Conservation (phyloP, 2,888 invertebrate genomes). For the Piscicola geometra region DNA sequence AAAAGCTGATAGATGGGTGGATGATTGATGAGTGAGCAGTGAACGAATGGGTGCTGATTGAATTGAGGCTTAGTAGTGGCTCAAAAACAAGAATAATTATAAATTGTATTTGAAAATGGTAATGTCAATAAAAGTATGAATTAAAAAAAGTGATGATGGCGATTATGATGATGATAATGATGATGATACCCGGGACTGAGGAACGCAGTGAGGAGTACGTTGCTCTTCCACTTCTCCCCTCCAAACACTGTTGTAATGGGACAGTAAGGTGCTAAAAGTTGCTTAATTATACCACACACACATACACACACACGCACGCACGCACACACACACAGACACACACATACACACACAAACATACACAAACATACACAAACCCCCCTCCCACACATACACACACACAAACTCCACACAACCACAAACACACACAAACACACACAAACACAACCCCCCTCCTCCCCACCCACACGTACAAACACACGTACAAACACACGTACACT, state of each 20-base stretch:
- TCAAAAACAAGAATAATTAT: no score
- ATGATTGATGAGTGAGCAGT: no score
- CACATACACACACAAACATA: not conserved
- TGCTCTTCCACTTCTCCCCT: conserved; percentile 96
- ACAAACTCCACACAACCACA: no score
- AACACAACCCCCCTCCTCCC: no score
- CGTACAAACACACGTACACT: conserved; percentile 63
- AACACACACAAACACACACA: no score
- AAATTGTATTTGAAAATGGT: no score
- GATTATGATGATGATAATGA: not conserved
- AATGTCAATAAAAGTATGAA: no score
- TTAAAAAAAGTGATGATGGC: no score
- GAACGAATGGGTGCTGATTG: no score
- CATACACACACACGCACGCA: not conserved
- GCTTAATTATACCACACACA: not conserved
- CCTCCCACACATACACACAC: no score
- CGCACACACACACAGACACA: not conserved
- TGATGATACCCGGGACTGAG: conserved; percentile 83
- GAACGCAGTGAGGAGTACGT: conserved; percentile 90
- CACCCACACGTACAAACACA: not conserved
- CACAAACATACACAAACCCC: not conserved
- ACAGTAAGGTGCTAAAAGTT: not conserved
- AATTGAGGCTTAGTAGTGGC: no score
- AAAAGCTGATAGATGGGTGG: no score
- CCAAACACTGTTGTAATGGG: conserved; percentile 66